Evolutionary conservation across 2,113 vertebrate genomes (phyloP).

Genomic region (Oryzias celebensis): DNA sequence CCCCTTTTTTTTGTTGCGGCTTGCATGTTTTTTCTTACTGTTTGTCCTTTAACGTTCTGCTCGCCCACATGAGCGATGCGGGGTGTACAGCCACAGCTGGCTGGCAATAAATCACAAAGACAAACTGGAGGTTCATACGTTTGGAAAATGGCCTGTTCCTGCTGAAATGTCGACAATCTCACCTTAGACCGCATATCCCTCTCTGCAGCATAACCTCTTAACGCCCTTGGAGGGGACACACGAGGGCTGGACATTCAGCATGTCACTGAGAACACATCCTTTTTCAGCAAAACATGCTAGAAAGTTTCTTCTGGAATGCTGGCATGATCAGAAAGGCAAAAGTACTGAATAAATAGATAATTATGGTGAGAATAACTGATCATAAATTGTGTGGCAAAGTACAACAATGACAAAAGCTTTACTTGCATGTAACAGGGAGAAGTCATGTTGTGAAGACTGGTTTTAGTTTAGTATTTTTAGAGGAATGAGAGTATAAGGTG

Average conservation of each 20-base stretch:
- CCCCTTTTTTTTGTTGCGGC: conserved; percentile 4
- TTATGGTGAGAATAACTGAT: no score
- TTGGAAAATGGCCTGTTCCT: conserved; percentile 43
- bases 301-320: neutral
- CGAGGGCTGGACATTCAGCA: conserved; percentile 1
- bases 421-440: no score
- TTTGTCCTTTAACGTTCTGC: conserved; percentile 39
- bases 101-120: conserved; percentile 61
- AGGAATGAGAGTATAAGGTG: no score
- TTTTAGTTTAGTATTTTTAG: no score
- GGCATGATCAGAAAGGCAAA: neutral
- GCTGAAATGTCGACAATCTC: conserved; percentile 50
- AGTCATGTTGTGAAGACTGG: no score
- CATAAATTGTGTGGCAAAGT: no score
- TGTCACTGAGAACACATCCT: neutral
- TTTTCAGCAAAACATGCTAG: neutral
- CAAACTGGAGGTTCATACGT: conserved; percentile 31
- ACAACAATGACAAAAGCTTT: no score
- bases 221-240: conserved; percentile 42
- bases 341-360: no score
- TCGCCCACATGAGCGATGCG: conserved; percentile 50
- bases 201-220: conserved; percentile 44
- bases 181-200: conserved; percentile 48
- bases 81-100: conserved; percentile 11
- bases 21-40: neutral